phyloP scores from a whole-genome alignment of 30 jellyfish, hydroid and myxozoan species.

The Hydra vulgaris region DNA sequence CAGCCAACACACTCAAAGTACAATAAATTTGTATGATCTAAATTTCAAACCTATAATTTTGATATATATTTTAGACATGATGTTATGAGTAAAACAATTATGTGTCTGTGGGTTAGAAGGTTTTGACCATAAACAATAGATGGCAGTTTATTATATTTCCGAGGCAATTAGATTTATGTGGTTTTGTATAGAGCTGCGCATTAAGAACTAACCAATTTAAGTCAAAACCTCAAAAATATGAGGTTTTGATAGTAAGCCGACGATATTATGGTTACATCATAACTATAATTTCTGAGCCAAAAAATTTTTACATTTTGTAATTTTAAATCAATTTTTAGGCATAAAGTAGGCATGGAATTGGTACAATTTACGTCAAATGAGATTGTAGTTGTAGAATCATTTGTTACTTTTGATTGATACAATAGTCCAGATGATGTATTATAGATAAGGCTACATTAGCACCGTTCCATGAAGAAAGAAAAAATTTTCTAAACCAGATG shows the following conservation, averaged over 20 bases:
- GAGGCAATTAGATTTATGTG: background rate
- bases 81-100: background rate
- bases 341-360: too few relatives aligned
- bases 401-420: too few relatives aligned
- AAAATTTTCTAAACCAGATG: too few relatives aligned
- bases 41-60: background rate
- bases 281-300: too few relatives aligned
- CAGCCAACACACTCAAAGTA: background rate
- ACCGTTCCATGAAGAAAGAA: too few relatives aligned
- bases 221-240: background rate
- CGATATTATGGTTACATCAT: too few relatives aligned
- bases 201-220: background rate
- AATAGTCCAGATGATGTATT: too few relatives aligned
- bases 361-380: too few relatives aligned
- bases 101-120: background rate
- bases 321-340: too few relatives aligned
- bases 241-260: background rate
- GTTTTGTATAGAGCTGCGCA: background rate
- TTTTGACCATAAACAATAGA: background rate
- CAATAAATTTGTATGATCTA: background rate
- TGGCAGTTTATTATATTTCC: background rate
- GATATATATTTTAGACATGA: background rate
- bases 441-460: too few relatives aligned
- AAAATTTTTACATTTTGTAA: too few relatives aligned
- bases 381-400: too few relatives aligned